A percentile compares a stretch with the other conserved stretches of the same genome.
phyloP scores from a whole-genome alignment of 92 coral and sea anemone genomes.

The Zoanthus solanderi region DNA sequence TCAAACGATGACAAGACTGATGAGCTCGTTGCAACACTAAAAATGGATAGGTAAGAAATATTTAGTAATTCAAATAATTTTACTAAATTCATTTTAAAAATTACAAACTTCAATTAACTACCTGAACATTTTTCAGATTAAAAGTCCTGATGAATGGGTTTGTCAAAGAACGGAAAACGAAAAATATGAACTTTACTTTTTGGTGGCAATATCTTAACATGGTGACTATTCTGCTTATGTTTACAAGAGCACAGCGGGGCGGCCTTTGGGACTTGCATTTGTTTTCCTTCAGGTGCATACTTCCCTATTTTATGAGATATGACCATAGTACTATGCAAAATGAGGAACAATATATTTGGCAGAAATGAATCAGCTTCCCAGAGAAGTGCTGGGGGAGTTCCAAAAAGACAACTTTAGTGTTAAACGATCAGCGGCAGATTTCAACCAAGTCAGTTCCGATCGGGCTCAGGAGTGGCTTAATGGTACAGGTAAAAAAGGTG shows the following conservation, averaged over 20 bases:
- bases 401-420: constrained; percentile 62
- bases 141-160: neutral
- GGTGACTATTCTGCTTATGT: constrained; percentile 62
- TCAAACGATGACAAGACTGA: constrained; percentile 13
- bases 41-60: neutral
- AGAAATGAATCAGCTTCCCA: constrained; percentile 60
- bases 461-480: constrained; percentile 64
- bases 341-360: constrained; percentile 64
- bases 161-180: neutral
- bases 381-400: constrained; percentile 56
- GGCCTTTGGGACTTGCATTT: constrained; percentile 68
- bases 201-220: constrained; percentile 71
- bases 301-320: constrained; percentile 62
- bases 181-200: constrained; percentile 66
- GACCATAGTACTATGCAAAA: constrained; percentile 61
- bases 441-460: constrained; percentile 54
- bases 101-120: neutral
- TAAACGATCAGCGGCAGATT: no score
- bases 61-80: neutral
- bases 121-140: constrained; percentile 1
- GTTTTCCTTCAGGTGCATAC: constrained; percentile 61
- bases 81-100: neutral
- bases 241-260: constrained; percentile 64
- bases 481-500: constrained; percentile 63
- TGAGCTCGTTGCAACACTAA: no score